phyloP scores from a whole-genome alignment of 1,140 invertebrate genomes.

The Diabrotica virgifera region DNA sequence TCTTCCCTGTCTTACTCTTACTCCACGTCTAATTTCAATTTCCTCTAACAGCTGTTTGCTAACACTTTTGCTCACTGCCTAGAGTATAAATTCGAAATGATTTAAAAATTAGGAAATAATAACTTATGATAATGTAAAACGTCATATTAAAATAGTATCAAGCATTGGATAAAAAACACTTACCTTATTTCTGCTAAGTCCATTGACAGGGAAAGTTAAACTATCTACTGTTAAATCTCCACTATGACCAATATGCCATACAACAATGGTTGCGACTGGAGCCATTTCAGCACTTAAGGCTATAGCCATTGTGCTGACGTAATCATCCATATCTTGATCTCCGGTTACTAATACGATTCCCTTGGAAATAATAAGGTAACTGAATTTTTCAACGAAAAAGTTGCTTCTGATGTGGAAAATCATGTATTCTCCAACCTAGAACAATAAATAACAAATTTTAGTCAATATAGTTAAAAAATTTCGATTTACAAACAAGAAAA shows the following conservation, averaged over 20 bases:
- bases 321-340: constrained; percentile 69
- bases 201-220: constrained; percentile 92
- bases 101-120: no score
- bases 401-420: constrained; percentile 93
- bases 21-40: no score
- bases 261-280: constrained; percentile 83
- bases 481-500: neutral
- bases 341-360: constrained; percentile 72
- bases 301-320: constrained; percentile 83
- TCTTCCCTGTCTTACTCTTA: no score
- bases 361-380: constrained; percentile 88
- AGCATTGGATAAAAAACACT: constrained; percentile 26
- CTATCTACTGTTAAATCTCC: constrained; percentile 88
- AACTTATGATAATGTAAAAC: no score
- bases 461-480: no score
- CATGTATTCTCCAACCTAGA: constrained; percentile 86
- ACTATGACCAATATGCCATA: constrained; percentile 80
- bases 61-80: no score
- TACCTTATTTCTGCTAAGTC: constrained; percentile 86
- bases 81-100: no score
- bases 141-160: no score
- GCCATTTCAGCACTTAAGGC: constrained; percentile 92
- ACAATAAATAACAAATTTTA: constrained; percentile 29
- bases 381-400: constrained; percentile 85
- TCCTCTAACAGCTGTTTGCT: no score